A percentile compares a stretch with the other conserved stretches of the same genome.
These are phyloP conservation scores for Lasioglossum oenotherae DNA, from an alignment of 2,888 invertebrate species.

Conservation along the genomic window DNA sequence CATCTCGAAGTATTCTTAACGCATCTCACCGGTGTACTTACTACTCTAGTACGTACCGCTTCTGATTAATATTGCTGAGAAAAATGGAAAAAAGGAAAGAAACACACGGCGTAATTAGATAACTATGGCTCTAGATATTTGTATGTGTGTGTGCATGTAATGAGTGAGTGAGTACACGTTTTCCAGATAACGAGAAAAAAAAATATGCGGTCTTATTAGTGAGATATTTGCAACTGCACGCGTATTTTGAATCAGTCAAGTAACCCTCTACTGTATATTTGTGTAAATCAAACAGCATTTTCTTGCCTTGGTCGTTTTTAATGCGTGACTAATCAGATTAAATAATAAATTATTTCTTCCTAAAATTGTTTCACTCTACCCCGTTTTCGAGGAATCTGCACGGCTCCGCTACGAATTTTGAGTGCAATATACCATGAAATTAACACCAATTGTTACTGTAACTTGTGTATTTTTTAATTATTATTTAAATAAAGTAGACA, in stretches of 20 bases:
- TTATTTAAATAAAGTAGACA: not conserved
- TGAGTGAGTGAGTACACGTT: slow-evolving; percentile 43
- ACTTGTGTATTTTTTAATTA: not conserved
- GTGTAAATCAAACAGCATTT: slow-evolving; percentile 60
- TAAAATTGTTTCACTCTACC: slow-evolving; percentile 36
- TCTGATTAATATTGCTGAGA: slow-evolving; percentile 12
- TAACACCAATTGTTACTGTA: not conserved
- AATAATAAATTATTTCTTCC: slow-evolving; percentile 66
- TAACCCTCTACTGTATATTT: slow-evolving; percentile 56
- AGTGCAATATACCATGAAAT: not conserved
- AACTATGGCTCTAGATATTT: slow-evolving; percentile 30
- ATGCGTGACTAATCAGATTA: slow-evolving; percentile 54
- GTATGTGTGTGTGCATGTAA: slow-evolving; percentile 26
- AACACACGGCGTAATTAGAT: slow-evolving; percentile 55
- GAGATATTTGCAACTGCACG: slow-evolving; percentile 15
- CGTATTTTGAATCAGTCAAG: slow-evolving; percentile 31
- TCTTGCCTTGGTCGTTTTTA: slow-evolving; percentile 66
- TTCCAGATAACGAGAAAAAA: slow-evolving; percentile 6
- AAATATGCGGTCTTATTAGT: not conserved
- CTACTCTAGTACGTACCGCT: slow-evolving; percentile 50
- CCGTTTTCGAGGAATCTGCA: not conserved
- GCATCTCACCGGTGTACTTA: slow-evolving; percentile 68
- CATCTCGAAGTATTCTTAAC: slow-evolving; percentile 64
- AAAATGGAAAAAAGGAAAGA: not conserved
- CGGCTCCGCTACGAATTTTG: not conserved